Percentiles rank a stretch among this genome's conserved stretches.
These are phyloP conservation scores for Coelinius sp. DNA, from an alignment of 2,888 invertebrate species.

Conservation along the genomic window DNA sequence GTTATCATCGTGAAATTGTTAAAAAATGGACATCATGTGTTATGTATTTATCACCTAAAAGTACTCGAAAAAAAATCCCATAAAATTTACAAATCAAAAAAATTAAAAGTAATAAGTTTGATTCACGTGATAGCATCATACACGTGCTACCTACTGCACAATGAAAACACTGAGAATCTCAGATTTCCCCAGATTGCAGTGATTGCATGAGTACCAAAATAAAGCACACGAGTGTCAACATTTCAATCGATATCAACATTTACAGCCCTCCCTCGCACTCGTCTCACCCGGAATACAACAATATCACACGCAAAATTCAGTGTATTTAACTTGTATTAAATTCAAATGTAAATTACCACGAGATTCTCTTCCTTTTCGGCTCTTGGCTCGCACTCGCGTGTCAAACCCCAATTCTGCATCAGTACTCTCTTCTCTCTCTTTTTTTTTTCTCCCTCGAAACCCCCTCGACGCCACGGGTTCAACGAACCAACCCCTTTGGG, in stretches of 20 bases:
- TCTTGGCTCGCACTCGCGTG: conserved; percentile 13
- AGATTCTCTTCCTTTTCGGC: conserved; percentile 16
- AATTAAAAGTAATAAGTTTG: not conserved
- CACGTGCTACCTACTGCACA: not conserved
- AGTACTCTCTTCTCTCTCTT: not conserved
- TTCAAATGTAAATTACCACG: conserved; percentile 16
- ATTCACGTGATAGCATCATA: not conserved
- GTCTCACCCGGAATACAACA: not conserved
- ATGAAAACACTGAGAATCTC: not conserved
- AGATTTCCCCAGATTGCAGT: not conserved
- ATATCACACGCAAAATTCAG: conserved; percentile 2
- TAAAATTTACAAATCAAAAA: too few species aligned
- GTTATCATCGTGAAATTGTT: too few species aligned
- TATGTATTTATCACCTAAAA: too few species aligned
- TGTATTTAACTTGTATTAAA: conserved; percentile 10
- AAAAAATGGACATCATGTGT: too few species aligned
- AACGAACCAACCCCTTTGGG: conserved; percentile 2
- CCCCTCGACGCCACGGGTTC: not conserved
- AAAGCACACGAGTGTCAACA: not conserved
- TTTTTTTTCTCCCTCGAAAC: not conserved
- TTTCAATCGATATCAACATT: not conserved
- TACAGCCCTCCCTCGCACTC: not conserved
- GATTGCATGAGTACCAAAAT: not conserved
- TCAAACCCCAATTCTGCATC: conserved; percentile 19
- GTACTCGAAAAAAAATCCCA: too few species aligned